Percentiles rank a stretch among this genome's conserved stretches.
Evolutionary conservation across 2,888 invertebrate genomes (phyloP).

Genomic region (Papilio demoleus): DNA sequence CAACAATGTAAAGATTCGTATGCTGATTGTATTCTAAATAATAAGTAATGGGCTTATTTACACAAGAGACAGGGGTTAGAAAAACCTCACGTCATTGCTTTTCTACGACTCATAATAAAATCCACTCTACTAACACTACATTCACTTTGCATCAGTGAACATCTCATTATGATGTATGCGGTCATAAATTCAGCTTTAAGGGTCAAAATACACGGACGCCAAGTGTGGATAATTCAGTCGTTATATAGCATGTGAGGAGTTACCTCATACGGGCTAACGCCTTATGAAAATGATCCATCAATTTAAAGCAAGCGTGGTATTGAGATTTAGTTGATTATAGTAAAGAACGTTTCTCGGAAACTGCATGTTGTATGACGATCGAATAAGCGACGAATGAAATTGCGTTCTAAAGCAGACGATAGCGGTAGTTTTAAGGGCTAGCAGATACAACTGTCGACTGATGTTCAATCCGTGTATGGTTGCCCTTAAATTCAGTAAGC

Average conservation of each 20-base stretch:
- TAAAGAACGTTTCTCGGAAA: too few relatives aligned
- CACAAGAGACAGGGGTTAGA: background rate
- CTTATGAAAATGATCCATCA: too few relatives aligned
- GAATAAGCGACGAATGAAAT: too few relatives aligned
- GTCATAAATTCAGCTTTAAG: conserved; percentile 10
- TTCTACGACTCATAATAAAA: background rate
- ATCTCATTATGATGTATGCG: background rate
- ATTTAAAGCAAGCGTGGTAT: too few relatives aligned
- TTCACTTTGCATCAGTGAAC: conserved; percentile 9
- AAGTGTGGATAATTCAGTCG: too few relatives aligned
- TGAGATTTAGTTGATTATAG: too few relatives aligned
- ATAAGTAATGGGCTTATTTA: conserved; percentile 8
- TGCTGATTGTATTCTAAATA: background rate
- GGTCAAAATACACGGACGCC: background rate
- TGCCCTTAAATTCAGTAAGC: conserved; percentile 2
- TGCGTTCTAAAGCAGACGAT: too few relatives aligned
- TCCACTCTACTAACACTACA: background rate
- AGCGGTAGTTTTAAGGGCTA: background rate
- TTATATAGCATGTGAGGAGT: too few relatives aligned
- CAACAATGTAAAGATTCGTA: background rate
- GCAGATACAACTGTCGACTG: background rate
- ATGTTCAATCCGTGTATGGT: background rate
- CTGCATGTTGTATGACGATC: too few relatives aligned
- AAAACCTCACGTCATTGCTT: background rate
- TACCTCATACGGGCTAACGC: too few relatives aligned